Percentiles rank a stretch among this genome's conserved stretches.
Evolutionary conservation across 1,140 invertebrate genomes (phyloP).

Genomic region (Daktulosphaira vitifoliae): DNA sequence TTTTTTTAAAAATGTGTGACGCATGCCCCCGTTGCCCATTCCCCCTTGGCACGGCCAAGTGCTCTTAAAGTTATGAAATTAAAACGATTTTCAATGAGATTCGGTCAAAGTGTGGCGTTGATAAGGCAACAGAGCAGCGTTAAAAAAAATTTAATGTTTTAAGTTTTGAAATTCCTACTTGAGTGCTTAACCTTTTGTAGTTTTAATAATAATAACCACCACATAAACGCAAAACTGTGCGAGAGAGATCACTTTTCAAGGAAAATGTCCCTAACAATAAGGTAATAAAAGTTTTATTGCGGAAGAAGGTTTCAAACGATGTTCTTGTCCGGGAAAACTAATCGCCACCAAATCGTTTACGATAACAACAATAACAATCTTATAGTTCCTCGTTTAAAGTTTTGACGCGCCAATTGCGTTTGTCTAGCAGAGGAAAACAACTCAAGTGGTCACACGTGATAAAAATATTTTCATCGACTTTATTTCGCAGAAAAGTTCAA

Average conservation of each 20-base stretch:
- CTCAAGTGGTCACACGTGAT: conserved; percentile 6
- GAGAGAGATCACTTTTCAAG: conserved; percentile 3
- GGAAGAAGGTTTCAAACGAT: not conserved
- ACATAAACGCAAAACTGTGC: too few relatives aligned
- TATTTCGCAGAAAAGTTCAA: too few relatives aligned
- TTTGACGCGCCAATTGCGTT: not conserved
- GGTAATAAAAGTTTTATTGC: conserved; percentile 11
- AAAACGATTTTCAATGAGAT: too few relatives aligned
- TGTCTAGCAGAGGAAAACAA: not conserved
- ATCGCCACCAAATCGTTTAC: conserved; percentile 19
- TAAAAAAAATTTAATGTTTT: too few relatives aligned
- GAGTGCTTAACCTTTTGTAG: too few relatives aligned
- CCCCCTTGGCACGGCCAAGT: too few relatives aligned
- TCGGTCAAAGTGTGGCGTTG: too few relatives aligned
- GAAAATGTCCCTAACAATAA: conserved; percentile 7
- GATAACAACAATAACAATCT: conserved; percentile 14
- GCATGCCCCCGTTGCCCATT: too few relatives aligned
- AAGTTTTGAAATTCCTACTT: too few relatives aligned
- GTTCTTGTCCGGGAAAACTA: not conserved
- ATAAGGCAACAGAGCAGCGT: too few relatives aligned
- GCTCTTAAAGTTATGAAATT: too few relatives aligned
- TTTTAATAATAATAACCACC: not conserved
- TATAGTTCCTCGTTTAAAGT: conserved; percentile 14
- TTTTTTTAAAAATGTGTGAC: too few relatives aligned
- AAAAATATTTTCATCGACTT: conserved; percentile 1